Evolutionary conservation across 2,797 vertebrate species (phyloP), one percentile per base, ranked within the genome.

Genomic region (Crax fasciolata): DNA sequence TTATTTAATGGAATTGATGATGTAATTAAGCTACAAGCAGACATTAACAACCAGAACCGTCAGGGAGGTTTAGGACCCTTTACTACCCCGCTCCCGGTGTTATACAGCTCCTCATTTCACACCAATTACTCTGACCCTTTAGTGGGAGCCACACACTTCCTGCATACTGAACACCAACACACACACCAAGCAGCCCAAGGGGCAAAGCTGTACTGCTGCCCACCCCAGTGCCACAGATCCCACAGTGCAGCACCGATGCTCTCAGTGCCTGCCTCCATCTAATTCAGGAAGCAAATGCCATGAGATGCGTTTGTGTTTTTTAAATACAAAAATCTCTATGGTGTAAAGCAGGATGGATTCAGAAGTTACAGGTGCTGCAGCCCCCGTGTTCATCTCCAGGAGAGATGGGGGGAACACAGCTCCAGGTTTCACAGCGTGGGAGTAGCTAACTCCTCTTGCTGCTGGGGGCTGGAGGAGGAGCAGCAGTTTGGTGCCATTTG

Each of bases 11-110:
- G 74, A 71, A 78, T 44, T 87, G 80, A 85, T 71, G 71, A 77
- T 66, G 61, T 85, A 80, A 92, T 92, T 90, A 93, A 79, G 72
- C 61, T 52, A 63, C 79, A 87, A 91, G 95, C 93, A 96, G 94
- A 62, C 92, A 49, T 86, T 92, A 94, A 84, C 73, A 55, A 59
- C 41, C 48, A 68, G 77, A 75, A 65, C 66, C 10, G 1, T 55
- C 86, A 75, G 77, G 54, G 62, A 67, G 39, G 86, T 89, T 92
- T 48, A 93, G 95, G 92, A 80, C 68, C 96, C 80, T 66, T 91
- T 75, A 87, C 82, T 66, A 6, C 88, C 19, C 61, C 27, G 14
- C 12, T 84, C 91, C 81, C 1, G 1, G 79, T 66, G 79, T 91
- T 91, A 74, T 66, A 90, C 19, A 21, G 73, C 80, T 61, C n/a